phyloP scores from a whole-genome alignment of 2,797 vertebrate species.

The Euphonia xanthogaster region DNA sequence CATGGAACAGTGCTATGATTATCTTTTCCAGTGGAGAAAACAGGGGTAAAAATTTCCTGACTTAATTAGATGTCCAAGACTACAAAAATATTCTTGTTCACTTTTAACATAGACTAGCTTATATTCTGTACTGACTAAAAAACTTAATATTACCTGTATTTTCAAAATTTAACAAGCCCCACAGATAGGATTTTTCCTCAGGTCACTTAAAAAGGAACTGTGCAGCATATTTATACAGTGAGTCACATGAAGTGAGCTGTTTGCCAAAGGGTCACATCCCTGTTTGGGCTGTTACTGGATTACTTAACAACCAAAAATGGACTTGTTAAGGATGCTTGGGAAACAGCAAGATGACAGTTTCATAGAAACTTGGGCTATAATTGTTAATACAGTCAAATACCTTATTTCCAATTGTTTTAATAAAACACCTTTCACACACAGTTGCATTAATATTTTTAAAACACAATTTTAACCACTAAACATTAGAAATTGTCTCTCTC shows the following conservation, averaged over 20 bases:
- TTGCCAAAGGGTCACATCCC: background rate
- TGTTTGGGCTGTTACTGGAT: background rate
- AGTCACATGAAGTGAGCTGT: background rate
- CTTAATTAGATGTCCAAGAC: background rate
- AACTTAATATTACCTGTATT: background rate
- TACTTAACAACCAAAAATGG: background rate
- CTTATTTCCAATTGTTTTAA: background rate
- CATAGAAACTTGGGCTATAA: background rate
- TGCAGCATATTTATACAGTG: background rate
- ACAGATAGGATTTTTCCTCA: background rate
- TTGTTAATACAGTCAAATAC: background rate
- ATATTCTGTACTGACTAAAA: background rate
- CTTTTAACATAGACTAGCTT: background rate
- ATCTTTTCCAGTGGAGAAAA: background rate
- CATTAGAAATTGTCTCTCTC: background rate
- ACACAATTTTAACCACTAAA: background rate
- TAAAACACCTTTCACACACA: fast-evolving
- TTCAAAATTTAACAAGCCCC: background rate
- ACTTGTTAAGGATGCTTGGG: background rate
- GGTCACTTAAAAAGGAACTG: background rate
- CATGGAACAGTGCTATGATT: background rate
- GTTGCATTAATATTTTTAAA: background rate
- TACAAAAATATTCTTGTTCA: background rate
- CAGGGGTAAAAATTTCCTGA: background rate
- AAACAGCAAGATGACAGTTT: background rate